Conservation (phyloP, 2,797 vertebrate genomes). For the Falco cherrug region DNA sequence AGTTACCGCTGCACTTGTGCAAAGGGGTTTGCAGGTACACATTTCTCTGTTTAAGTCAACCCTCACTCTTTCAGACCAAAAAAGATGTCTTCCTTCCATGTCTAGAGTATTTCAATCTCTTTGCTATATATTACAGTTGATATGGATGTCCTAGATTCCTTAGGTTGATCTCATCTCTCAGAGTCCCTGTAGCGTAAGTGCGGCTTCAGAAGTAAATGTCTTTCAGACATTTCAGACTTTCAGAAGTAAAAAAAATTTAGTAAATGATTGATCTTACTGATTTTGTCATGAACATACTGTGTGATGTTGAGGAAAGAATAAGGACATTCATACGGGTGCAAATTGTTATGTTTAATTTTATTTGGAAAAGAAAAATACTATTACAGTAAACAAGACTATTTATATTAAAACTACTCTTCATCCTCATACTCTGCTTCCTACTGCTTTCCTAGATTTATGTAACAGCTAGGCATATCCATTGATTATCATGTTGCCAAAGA, state of each 20-base stretch:
- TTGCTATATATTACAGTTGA: not conserved
- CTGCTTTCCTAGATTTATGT: not conserved
- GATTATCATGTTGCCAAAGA: not conserved
- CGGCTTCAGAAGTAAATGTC: not conserved
- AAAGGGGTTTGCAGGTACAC: slow-evolving; percentile 87
- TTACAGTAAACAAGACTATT: not conserved
- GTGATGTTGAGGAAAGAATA: not conserved
- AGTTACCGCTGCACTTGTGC: slow-evolving; percentile 86
- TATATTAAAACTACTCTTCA: not conserved
- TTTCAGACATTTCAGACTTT: too few relatives aligned
- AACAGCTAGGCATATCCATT: not conserved
- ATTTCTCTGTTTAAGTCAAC: not conserved
- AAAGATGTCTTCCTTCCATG: not conserved
- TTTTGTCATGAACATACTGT: not conserved
- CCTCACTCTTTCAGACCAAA: not conserved
- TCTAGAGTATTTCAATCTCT: not conserved
- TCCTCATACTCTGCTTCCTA: not conserved
- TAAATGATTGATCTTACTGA: not conserved
- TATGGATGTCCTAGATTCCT: not conserved
- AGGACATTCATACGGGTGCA: not conserved
- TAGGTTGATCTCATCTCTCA: not conserved
- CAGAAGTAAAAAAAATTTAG: not conserved
- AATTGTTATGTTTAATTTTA: not conserved
- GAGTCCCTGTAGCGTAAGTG: not conserved
- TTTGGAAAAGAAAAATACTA: not conserved